Evolutionary conservation across 2,888 invertebrate species (phyloP), one percentile per base, ranked within the genome.

Genomic region (Plebejus melissa): DNA sequence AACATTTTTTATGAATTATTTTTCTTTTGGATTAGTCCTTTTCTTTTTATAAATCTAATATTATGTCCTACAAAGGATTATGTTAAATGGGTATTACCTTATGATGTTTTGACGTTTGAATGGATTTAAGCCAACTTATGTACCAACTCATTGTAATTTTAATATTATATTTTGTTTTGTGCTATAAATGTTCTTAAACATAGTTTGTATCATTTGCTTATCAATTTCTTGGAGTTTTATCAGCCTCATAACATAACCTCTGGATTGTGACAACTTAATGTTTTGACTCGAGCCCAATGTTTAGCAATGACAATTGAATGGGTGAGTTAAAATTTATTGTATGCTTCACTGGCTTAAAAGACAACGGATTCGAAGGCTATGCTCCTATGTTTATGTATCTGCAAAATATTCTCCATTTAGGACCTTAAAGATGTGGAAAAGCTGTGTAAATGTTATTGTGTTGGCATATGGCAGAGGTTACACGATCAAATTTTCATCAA

Each of bases 401-500:
- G 50, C 3, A 57, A 71, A 70, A 71, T 54, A 32, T 36, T 60
- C 5, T 74, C 36, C 54, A 32, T 65, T 46, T n/a, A 69, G 38
- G 69, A 65, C 36, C 74, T 74, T 74, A 79, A 79, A 76, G 80
- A 77, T 79, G 78, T 75, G 75, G 76, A 77, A 80, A 76, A 76
- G 74, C 77, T 78, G 77, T 79, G 79, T 76, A 81, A 80, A 82
- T 85, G 84, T 83, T 86, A 90, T 85, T 83, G 84, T 88, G 87
- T 86, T 89, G 87, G 41, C 7, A 6, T 41, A 4, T 22, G 22
- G 22, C 22, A 22, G 22, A 22, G 22, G 22, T 22, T 22, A 22
- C 22, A 22, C 22, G 22, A 22, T 22, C 22, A 22, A 22, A 22
- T 22, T 22, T 22, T 22, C 22, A 22, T 22, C 22, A 22, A 22